These are phyloP conservation scores for Prietella phreatophila DNA, from an alignment of 2,113 vertebrate species.

Conservation along the genomic window DNA sequence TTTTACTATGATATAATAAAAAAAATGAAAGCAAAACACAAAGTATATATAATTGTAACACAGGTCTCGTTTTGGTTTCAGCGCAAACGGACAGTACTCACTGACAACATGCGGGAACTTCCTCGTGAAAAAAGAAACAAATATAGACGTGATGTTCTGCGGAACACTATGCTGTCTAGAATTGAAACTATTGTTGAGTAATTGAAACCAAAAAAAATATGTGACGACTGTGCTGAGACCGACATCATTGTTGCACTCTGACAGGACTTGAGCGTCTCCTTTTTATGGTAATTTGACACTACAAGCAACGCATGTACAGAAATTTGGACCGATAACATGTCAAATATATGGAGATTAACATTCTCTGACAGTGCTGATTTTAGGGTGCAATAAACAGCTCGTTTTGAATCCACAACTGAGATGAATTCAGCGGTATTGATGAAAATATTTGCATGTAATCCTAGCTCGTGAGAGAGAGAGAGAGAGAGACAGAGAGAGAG, in stretches of 20 bases:
- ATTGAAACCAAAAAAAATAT: not conserved
- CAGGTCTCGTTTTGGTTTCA: too few species aligned
- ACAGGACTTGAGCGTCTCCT: not conserved
- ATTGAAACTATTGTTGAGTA: not conserved
- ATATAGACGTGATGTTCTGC: not conserved
- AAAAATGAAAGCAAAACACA: not conserved
- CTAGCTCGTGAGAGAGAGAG: not conserved
- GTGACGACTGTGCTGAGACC: not conserved
- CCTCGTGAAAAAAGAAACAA: not conserved
- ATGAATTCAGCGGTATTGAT: not conserved
- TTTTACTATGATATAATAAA: not conserved
- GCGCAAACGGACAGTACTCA: not conserved
- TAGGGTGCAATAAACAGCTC: not conserved
- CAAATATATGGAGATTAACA: not conserved
- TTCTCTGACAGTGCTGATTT: not conserved
- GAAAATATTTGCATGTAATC: slow-evolving; percentile 4
- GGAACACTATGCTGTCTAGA: not conserved
- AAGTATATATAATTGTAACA: not conserved
- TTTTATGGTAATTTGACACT: not conserved
- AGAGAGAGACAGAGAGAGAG: slow-evolving; percentile 41
- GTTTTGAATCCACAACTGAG: not conserved
- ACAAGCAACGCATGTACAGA: not conserved
- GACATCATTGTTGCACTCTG: not conserved
- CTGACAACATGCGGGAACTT: not conserved
- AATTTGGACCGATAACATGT: not conserved